A percentile compares a stretch with the other conserved stretches of the same genome.
Conservation (phyloP, 2,113 vertebrate genomes). For the Prunella himalayana region DNA sequence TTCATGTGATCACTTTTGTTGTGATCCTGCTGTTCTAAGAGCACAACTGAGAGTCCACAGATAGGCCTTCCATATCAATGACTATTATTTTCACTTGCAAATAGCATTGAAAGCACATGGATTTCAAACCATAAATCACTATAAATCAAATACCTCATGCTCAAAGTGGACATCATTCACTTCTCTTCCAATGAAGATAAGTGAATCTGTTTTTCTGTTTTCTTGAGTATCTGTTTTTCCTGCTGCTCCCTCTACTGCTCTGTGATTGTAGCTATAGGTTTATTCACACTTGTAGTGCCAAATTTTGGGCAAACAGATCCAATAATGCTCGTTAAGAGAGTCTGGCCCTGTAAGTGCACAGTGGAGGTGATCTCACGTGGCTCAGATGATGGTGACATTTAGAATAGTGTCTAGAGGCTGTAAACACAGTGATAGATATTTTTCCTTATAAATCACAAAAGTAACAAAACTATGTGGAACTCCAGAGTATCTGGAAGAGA, state of each 20-base stretch:
- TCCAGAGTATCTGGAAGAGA: background rate
- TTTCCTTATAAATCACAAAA: background rate
- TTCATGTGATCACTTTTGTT: background rate
- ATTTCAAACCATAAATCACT: background rate
- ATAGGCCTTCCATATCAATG: background rate
- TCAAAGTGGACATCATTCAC: background rate
- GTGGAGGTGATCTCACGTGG: background rate
- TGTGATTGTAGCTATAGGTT: background rate
- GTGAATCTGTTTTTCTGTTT: background rate
- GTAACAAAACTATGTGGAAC: background rate
- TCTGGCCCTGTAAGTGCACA: background rate
- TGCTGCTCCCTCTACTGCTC: background rate
- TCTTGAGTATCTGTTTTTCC: background rate
- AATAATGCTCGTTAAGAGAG: background rate
- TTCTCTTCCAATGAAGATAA: background rate
- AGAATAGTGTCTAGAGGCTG: background rate
- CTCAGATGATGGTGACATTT: background rate
- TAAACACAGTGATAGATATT: background rate
- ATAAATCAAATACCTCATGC: background rate
- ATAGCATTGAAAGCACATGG: background rate
- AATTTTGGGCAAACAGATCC: background rate
- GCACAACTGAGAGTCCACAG: background rate
- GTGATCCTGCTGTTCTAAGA: background rate
- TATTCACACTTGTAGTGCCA: background rate
- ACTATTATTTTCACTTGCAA: background rate